Evolutionary conservation across 64 coral and sea anemone genomes (phyloP).

Genomic region (Montipora sp.): DNA sequence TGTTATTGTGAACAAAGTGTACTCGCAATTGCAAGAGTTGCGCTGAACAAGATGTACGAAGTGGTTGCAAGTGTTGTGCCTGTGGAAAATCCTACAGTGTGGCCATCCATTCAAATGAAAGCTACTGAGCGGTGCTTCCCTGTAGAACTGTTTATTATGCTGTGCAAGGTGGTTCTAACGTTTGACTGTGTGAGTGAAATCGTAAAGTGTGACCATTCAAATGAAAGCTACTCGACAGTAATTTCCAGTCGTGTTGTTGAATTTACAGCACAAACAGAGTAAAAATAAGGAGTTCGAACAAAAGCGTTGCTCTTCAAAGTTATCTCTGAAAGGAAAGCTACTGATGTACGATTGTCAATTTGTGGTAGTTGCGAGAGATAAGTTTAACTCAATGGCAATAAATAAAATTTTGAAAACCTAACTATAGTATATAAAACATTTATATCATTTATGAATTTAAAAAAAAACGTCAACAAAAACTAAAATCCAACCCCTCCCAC

Average conservation of each 20-base stretch:
- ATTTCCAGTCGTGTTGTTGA: neutral
- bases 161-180: neutral
- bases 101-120: neutral
- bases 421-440: neutral
- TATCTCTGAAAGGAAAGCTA: neutral
- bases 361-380: neutral
- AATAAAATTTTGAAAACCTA: constrained; percentile 4
- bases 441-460: neutral
- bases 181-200: neutral
- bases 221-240: neutral
- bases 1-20: neutral
- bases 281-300: neutral
- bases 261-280: neutral
- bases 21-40: no score
- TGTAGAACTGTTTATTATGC: neutral
- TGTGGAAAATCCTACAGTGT: neutral
- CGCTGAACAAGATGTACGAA: neutral
- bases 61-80: neutral
- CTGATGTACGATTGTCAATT: neutral
- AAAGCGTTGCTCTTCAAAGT: no score
- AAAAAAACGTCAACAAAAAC: neutral
- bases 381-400: neutral
- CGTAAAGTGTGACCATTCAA: neutral
- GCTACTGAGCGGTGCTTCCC: neutral
- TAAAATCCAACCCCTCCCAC: neutral